A percentile compares a stretch with the other conserved stretches of the same genome.
Conservation (phyloP, 2,888 invertebrate species). For the Drosophila anceps region DNA sequence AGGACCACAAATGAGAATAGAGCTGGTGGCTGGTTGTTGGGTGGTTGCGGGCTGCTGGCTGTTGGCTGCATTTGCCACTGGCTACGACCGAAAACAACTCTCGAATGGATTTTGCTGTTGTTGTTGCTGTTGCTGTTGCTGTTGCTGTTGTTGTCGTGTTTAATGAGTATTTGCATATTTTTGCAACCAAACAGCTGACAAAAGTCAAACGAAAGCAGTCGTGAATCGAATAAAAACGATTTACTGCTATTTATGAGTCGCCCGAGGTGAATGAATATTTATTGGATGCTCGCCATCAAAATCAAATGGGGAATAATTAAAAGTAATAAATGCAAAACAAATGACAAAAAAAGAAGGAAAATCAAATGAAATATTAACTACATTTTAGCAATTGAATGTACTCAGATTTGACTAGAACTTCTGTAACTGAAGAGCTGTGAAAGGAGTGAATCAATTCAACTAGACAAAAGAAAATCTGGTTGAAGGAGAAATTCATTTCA, state of each 20-base stretch:
- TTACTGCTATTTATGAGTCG: conserved; percentile 27
- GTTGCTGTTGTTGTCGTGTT: conserved; percentile 38
- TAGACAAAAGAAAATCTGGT: neutral
- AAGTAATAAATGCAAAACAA: conserved; percentile 1
- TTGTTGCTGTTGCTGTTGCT: conserved; percentile 20
- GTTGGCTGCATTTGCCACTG: conserved; percentile 11
- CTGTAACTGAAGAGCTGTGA: neutral
- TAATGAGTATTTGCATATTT: conserved; percentile 44
- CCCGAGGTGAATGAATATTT: conserved; percentile 9
- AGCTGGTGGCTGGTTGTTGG: neutral
- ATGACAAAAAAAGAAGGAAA: neutral
- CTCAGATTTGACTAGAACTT: neutral
- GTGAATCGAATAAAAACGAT: conserved; percentile 19
- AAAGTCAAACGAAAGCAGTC: conserved; percentile 43
- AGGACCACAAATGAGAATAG: conserved; percentile 5
- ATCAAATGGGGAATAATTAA: conserved; percentile 6
- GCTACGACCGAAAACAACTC: conserved; percentile 21
- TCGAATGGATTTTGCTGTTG: conserved; percentile 29
- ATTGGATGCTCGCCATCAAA: conserved; percentile 11
- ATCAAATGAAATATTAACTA: neutral
- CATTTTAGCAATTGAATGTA: neutral
- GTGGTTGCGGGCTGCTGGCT: neutral
- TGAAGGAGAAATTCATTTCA: neutral
- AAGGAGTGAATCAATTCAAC: neutral
- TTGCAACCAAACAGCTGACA: conserved; percentile 29